These are phyloP conservation scores for Cosmorhoe ocellata DNA, from an alignment of 2,888 invertebrate genomes.

Conservation along the genomic window DNA sequence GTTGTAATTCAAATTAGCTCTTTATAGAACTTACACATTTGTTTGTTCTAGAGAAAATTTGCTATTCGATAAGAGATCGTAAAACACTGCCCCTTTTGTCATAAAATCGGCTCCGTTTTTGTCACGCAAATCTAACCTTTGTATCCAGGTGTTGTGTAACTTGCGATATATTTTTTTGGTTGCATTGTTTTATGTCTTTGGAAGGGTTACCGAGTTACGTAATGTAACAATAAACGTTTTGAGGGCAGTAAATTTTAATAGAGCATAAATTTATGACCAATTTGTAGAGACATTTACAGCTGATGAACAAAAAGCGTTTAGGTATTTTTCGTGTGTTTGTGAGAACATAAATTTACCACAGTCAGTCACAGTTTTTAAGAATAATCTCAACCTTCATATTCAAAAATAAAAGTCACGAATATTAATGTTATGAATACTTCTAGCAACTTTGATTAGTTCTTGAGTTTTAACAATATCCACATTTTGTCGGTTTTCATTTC, in stretches of 20 bases:
- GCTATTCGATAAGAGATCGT: constrained; percentile 75
- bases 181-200: constrained; percentile 70
- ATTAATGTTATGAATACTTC: constrained; percentile 7
- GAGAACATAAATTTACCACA: constrained; percentile 45
- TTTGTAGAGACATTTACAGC: constrained; percentile 76
- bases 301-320: constrained; percentile 66
- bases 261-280: constrained; percentile 73
- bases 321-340: constrained; percentile 56
- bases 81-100: constrained; percentile 72
- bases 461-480: constrained; percentile 4
- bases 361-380: constrained; percentile 39
- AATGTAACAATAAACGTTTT: constrained; percentile 73
- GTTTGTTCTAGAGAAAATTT: constrained; percentile 64
- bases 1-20: constrained; percentile 60
- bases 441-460: constrained; percentile 11
- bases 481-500: constrained; percentile 14
- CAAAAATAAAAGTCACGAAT: constrained; percentile 10
- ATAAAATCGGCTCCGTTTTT: constrained; percentile 62
- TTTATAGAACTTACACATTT: constrained; percentile 59
- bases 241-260: constrained; percentile 75
- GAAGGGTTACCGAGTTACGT: constrained; percentile 76
- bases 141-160: constrained; percentile 57
- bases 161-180: constrained; percentile 53
- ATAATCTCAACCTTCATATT: constrained; percentile 24
- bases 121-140: constrained; percentile 60